Evolutionary conservation across 2,113 vertebrate species (phyloP), one percentile per base, ranked within the genome.

Genomic region (Syngnathus typhle): DNA sequence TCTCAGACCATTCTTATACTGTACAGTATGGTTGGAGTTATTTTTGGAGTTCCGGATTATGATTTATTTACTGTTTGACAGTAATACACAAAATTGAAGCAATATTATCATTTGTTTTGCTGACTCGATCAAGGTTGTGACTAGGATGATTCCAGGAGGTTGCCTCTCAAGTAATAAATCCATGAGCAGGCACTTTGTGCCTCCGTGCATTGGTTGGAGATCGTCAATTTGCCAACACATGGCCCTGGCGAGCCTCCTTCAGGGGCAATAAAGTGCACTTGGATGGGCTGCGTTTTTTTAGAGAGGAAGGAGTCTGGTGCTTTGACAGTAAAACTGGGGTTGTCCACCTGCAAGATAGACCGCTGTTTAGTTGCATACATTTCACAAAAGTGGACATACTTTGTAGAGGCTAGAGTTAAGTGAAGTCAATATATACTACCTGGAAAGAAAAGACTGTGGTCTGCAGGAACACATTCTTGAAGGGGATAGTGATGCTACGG

Each of bases 391-490:
- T 13, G 32, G 4, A 13, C 59, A 60, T 39, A 21, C 13, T 61
- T 61, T 43, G 27, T 32, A 41, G 19, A 41, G 19, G 38, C 19
- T 27, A 21, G 2, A 23, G 11, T 58, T 58, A 58, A 6, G 36
- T 16, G 10, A 44, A 27, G n/a, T 27, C 41, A 32, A 23, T 27
- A 15, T 1, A 60, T 8, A 62, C 3, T 38, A 87, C 84, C 0
- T 71, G 68, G 65, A 82, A 90, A 61, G 85, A 89, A 78, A 93
- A 95, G 41, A 82, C 32, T 1, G 80, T 88, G 0, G 85, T 43
- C 47, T 91, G 89, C 4, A 76, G 72, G 87, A 97, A 96, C 8
- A 94, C 16, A 0, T 96, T 98, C 73, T 94, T 96, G 86, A 98
- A 98, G 58, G 92, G 89, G 70, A 96, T 93, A 37, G 85, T n/a